Base-by-base conservation (phyloP, 1,140 invertebrate species). In the Sitophilus oryzae region DNA sequence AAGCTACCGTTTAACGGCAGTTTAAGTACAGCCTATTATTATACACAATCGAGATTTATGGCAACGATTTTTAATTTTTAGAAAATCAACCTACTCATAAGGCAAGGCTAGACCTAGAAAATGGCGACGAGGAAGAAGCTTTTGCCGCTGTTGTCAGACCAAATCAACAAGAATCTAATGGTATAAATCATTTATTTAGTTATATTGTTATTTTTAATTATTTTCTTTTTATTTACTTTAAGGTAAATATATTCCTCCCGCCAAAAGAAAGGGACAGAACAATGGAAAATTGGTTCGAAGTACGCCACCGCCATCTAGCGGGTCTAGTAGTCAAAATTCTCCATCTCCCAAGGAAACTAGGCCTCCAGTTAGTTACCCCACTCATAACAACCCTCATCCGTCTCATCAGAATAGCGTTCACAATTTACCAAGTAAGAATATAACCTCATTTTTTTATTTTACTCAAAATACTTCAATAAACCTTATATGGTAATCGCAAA, bases 61-160 rank as follows among this genome's bases (percentile, higher is more conserved):
- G n/a, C n/a, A n/a, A n/a, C n/a, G n/a, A n/a, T 8, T 43, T 19
- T 43, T 43, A 10, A 20, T 25, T 46, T 34, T 9, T 23, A 48
- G 91, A 95, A 71, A 86, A 79, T 65, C 85, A 88, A 70, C 84
- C 89, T 0, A 76, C 78, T 54, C 89, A 91, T 63, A 86, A 85
- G 67, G 81, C 82, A n/a, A 77, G 88, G 55, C 76, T 87, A 46
- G 89, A 91, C 46, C 66, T 93, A 44, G 93, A 96, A 75, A 94
- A 95, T 75, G 91, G 89, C 0, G 91, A 94, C 63, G 89, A 94
- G 65, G 92, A 94, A 70, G 86, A 92, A 62, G 75, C 83, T 61
- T 93, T 83, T 74, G 86, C 86, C 15, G 83, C 86, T 15, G 86
- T 88, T 16, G 75, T 81, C 56, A 73, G 84, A 23, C 79, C 76